Percentiles rank a stretch among this genome's conserved stretches.
These are phyloP conservation scores for Sciurus niger DNA, from an alignment of 2,113 vertebrate species.

Conservation along the genomic window DNA sequence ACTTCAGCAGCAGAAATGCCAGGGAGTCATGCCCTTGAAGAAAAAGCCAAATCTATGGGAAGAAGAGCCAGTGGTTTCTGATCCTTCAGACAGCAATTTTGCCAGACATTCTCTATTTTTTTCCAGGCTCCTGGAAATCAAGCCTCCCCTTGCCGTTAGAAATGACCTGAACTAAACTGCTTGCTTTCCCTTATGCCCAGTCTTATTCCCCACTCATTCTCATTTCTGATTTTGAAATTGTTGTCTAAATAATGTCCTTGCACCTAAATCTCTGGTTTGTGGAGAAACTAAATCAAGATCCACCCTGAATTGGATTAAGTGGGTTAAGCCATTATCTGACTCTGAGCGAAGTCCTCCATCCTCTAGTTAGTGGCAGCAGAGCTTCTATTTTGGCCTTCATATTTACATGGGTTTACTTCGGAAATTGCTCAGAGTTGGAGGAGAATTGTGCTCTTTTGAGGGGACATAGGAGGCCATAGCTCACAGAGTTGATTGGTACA, in stretches of 20 bases:
- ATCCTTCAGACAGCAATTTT: no score
- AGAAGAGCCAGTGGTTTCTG: not conserved
- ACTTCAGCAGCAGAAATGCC: not conserved
- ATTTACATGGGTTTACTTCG: not conserved
- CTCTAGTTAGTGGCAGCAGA: not conserved
- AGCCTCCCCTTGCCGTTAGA: not conserved
- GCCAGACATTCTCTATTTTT: rapidly evolving
- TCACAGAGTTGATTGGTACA: not conserved
- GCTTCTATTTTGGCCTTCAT: not conserved
- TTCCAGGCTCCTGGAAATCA: not conserved
- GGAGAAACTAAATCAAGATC: not conserved
- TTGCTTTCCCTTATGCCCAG: not conserved
- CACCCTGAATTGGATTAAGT: not conserved
- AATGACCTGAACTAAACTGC: not conserved
- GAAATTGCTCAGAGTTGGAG: not conserved
- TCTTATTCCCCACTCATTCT: not conserved
- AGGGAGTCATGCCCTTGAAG: not conserved
- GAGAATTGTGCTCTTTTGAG: not conserved
- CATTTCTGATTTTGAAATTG: not conserved
- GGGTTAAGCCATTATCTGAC: not conserved
- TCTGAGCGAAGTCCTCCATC: not conserved
- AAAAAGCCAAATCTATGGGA: rapidly evolving
- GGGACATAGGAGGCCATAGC: not conserved
- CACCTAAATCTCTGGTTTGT: not conserved
- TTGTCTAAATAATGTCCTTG: no score